Conservation (phyloP, 2,797 vertebrate genomes). For the Rhodeus uyekii region DNA sequence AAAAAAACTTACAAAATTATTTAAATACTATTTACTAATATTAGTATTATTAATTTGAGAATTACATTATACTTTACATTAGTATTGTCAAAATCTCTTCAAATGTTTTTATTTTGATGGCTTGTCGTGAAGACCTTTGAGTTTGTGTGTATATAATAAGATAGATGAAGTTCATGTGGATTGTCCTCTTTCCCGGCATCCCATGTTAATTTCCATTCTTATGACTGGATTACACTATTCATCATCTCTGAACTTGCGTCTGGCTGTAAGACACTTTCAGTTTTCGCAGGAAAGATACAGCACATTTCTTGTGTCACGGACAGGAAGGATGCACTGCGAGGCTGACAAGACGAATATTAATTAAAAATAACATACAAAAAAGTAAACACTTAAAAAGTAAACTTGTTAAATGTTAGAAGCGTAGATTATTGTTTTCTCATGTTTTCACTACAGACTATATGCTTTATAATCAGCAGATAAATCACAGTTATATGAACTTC, state of each 20-base stretch:
- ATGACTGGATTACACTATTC: background rate
- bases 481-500: background rate
- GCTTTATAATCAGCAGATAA: background rate
- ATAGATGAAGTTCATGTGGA: too few species aligned
- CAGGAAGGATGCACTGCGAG: background rate
- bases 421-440: background rate
- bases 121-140: background rate
- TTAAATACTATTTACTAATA: too few species aligned
- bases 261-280: background rate
- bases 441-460: background rate
- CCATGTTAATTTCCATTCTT: too few species aligned
- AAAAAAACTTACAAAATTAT: too few species aligned
- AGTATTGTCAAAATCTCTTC: background rate
- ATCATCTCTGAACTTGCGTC: background rate
- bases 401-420: background rate
- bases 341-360: background rate
- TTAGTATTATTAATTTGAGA: background rate
- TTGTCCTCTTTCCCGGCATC: background rate
- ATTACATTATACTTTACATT: background rate
- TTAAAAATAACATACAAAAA: background rate
- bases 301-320: background rate
- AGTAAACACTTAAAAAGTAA: background rate
- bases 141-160: too few species aligned
- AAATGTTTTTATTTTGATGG: background rate
- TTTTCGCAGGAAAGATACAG: background rate